Evolutionary conservation across 2,113 vertebrate genomes (phyloP), one percentile per base, ranked within the genome.

Genomic region (Sinocyclocheilus anophthalmus): DNA sequence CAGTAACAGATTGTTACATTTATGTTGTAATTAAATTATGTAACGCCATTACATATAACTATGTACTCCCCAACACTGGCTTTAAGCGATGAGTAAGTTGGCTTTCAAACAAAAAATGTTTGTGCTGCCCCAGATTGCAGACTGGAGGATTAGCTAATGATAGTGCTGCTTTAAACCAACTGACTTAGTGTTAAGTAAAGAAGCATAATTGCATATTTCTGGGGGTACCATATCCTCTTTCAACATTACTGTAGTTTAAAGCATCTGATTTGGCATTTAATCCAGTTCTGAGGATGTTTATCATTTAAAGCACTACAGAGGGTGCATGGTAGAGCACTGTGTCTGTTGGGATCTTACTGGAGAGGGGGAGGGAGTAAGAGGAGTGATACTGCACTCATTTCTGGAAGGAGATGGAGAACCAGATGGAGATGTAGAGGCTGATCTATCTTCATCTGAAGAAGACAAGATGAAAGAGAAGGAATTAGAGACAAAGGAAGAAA

Each of bases 381-480:
- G 98, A 1, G 96, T 95, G 33, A 99, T 98, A 92, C 93, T 95
- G 89, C 97, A 99, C 91, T 96, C 96, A 20, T 96, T 97, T 5
- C 93, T 91, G 42, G 93, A 94, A 0, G 95, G 94, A 42, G 96
- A 95, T 78, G 94, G 91, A 0, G 96, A 94, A 0, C 87, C 84
- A 61, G 57, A 81, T 76, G 95, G 96, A 75, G 94, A 97, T 0
- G 95, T 94, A 0, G 96, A 94, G 0, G 73, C 92, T 24, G 95
- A 96, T n/a, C 26, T 77, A 48, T 86, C 92, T 88, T 0, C 95
- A 89, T 91, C 97, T 98, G 90, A 39, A 39, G 39, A 39, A 39
- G 39, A 39, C 39, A 39, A 39, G 39, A 7, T 45, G 45, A 72
- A 55, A 65, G 11, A 24, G 39, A 76, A 11, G 24, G 22, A 42